These are phyloP conservation scores for Timandra comae DNA, from an alignment of 2,888 invertebrate species.

Conservation along the genomic window DNA sequence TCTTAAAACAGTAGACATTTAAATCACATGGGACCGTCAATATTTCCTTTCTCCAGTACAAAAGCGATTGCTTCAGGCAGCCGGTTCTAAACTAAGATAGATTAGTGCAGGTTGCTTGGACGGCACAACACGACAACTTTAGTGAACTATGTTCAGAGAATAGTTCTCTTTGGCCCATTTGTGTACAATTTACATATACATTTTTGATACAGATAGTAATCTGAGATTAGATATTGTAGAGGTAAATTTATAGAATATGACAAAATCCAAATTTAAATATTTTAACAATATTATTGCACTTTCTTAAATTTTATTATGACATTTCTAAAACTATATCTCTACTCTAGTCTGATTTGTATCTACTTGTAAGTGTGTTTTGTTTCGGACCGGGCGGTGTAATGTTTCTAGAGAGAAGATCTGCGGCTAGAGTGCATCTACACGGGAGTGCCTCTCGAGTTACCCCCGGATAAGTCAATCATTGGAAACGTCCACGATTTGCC, in stretches of 20 bases:
- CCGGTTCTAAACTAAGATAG: constrained; percentile 61
- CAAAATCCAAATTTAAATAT: too few relatives aligned
- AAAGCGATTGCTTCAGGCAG: constrained; percentile 51
- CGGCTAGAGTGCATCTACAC: constrained; percentile 34
- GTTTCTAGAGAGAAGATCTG: constrained; percentile 34
- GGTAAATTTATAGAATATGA: too few relatives aligned
- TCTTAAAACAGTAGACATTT: constrained; percentile 71
- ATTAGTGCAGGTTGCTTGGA: constrained; percentile 47
- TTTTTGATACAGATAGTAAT: too few relatives aligned
- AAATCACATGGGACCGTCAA: constrained; percentile 68
- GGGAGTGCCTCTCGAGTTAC: constrained; percentile 72
- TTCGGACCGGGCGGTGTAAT: constrained; percentile 41
- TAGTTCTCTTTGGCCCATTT: constrained; percentile 34
- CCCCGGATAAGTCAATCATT: constrained; percentile 77
- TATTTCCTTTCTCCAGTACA: constrained; percentile 65
- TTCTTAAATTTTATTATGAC: too few relatives aligned
- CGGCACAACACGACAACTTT: constrained; percentile 41
- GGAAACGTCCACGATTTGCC: constrained; percentile 67
- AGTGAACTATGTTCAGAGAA: constrained; percentile 33
- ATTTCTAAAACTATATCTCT: too few relatives aligned
- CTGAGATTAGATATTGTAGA: too few relatives aligned
- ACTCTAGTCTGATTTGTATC: too few relatives aligned
- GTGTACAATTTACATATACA: constrained; percentile 18
- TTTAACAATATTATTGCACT: too few relatives aligned
- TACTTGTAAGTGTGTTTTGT: constrained; percentile 45